phyloP scores from a whole-genome alignment of 1,140 invertebrate species.

The Drosophila arizonae region DNA sequence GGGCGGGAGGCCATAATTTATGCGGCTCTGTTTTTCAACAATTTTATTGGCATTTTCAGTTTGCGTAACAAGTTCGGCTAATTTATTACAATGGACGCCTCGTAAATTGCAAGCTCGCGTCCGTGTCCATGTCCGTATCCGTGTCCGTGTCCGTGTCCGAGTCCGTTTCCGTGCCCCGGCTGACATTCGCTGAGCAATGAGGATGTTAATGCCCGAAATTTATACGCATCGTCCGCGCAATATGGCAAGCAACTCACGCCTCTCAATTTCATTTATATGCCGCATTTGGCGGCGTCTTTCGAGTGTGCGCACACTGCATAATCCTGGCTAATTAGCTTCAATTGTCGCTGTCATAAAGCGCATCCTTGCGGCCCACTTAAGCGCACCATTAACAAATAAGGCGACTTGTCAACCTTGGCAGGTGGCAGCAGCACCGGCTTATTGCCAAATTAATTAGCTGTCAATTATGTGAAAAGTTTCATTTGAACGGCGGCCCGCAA shows the following conservation, averaged over 20 bases:
- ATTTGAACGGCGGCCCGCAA: conserved; percentile 29
- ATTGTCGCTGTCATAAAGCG: conserved; percentile 69
- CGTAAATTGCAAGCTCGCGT: conserved; percentile 52
- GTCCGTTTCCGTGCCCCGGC: conserved; percentile 29
- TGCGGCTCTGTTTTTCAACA: conserved; percentile 57
- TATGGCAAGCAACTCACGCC: conserved; percentile 54
- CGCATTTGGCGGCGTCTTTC: conserved; percentile 13
- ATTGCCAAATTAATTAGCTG: conserved; percentile 75
- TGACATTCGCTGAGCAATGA: conserved; percentile 54
- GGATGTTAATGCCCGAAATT: conserved; percentile 62
- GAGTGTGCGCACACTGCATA: conserved; percentile 41
- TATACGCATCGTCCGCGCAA: conserved; percentile 36
- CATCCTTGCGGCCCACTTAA: conserved; percentile 52
- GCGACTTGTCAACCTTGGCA: conserved; percentile 8
- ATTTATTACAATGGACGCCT: conserved; percentile 62
- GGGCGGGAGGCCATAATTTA: conserved; percentile 47
- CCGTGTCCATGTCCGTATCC: conserved; percentile 4
- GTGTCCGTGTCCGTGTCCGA: conserved; percentile 19
- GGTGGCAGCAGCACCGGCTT: conserved; percentile 35
- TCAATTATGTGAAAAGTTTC: conserved; percentile 65
- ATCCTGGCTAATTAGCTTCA: conserved; percentile 62
- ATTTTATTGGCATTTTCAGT: conserved; percentile 72
- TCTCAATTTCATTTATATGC: conserved; percentile 64
- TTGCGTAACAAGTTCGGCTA: conserved; percentile 68
- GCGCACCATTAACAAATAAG: conserved; percentile 9